Percentiles rank a stretch among this genome's conserved stretches.
These are phyloP conservation scores for Eilema griseolum DNA, from an alignment of 2,888 invertebrate species.

Conservation along the genomic window DNA sequence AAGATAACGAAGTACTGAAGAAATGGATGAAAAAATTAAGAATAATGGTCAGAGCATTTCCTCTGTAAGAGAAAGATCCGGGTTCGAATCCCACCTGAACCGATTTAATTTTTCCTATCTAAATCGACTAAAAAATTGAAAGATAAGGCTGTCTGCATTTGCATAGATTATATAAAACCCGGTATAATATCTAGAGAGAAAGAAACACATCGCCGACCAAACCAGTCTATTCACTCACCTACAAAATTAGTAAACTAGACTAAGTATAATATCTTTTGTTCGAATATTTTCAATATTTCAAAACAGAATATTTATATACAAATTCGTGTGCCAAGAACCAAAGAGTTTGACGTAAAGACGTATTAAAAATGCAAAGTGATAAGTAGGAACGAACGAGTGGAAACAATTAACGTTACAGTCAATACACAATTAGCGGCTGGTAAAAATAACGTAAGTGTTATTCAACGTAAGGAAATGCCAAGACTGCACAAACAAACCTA, in stretches of 20 bases:
- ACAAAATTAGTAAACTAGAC: background rate
- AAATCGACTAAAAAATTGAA: too few species aligned
- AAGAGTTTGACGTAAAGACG: constrained; percentile 43
- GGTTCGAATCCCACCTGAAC: too few species aligned
- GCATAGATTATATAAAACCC: background rate
- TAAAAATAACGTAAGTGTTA: constrained; percentile 47
- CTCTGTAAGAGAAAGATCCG: too few species aligned
- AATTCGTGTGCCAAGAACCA: background rate
- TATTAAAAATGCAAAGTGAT: constrained; percentile 68
- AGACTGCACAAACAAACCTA: constrained; percentile 36
- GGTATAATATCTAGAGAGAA: background rate
- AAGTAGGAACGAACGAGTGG: constrained; percentile 67
- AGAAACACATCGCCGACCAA: background rate
- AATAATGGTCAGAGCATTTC: too few species aligned
- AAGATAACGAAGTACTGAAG: too few species aligned
- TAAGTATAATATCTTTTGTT: too few species aligned
- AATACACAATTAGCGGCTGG: constrained; percentile 65
- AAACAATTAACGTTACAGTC: constrained; percentile 70
- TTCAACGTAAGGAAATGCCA: constrained; percentile 64
- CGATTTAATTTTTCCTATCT: too few species aligned
- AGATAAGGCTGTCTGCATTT: background rate
- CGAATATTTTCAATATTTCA: background rate
- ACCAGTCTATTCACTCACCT: background rate
- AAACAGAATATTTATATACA: background rate
- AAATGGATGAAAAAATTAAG: too few species aligned